A percentile compares a stretch with the other conserved stretches of the same genome.
Evolutionary conservation across 2,888 invertebrate genomes (phyloP).

Genomic region (Sarcophaga caerulescens): DNA sequence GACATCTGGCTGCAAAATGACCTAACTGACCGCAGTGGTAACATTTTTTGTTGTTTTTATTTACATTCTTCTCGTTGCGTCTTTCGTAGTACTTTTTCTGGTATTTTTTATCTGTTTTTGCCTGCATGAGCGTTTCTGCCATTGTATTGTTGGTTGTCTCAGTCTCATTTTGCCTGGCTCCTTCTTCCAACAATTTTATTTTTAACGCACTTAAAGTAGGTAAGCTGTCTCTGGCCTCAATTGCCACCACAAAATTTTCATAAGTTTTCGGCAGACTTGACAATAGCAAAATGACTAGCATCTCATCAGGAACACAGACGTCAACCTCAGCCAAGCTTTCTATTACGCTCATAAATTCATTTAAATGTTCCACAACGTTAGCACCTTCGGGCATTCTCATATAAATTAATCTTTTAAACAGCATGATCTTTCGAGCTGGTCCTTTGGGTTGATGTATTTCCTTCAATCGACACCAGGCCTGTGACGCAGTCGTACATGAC

Average conservation of each 20-base stretch:
- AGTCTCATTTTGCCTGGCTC: slow-evolving; percentile 27
- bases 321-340: slow-evolving; percentile 42
- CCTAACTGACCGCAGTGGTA: not conserved
- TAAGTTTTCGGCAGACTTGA: slow-evolving; percentile 58
- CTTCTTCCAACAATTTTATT: slow-evolving; percentile 58
- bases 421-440: too few relatives aligned
- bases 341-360: not conserved
- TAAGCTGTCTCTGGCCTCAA: slow-evolving; percentile 28
- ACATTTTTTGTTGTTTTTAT: slow-evolving; percentile 2
- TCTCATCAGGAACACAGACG: not conserved
- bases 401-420: not conserved
- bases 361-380: not conserved
- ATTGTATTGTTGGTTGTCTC: not conserved
- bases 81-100: too few relatives aligned
- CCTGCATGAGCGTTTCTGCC: slow-evolving; percentile 3
- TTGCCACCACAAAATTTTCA: slow-evolving; percentile 61
- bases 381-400: not conserved
- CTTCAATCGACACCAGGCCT: slow-evolving; percentile 1
- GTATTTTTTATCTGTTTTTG: not conserved
- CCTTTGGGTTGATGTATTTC: too few relatives aligned
- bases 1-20: slow-evolving; percentile 9
- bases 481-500: slow-evolving; percentile 12
- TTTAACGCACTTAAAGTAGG: slow-evolving; percentile 50
- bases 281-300: slow-evolving; percentile 27
- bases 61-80: not conserved